Evolutionary conservation across 2,797 vertebrate genomes (phyloP), one percentile per base, ranked within the genome.

Genomic region (Eupleurogrammus muticus): DNA sequence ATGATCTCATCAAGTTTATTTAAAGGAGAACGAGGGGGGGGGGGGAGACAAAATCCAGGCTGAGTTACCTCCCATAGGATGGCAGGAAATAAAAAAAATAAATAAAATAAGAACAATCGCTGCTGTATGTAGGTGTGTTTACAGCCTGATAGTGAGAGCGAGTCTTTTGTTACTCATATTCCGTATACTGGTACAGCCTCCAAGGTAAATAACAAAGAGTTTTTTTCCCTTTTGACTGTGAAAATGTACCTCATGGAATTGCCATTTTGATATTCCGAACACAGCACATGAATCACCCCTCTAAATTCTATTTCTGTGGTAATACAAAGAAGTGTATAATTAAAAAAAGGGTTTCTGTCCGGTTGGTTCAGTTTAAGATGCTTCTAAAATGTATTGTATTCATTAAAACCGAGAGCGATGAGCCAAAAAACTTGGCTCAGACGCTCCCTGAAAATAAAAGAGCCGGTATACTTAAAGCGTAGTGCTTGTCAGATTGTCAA

Each of bases 121-220:
- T 51, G 13, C 14, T 32, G 48, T 47, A 13, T 1, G 36, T 44
- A 19, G 56, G 4, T 40, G 60, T 60, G 14, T 59, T 63, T 14
- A 17, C 21, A 49, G 21, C 48, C 64, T 64, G 2, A 5, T 12
- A 5, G 23, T 19, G 9, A 51, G 66, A 58, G 19, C 9, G 47
- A 73, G 56, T 44, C 7, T 36, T 66, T 52, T 53, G 12, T 28
- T 16, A 47, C 20, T 49, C 17, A 57, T 12, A n/a, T 14, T 53
- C 11, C n/a, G 38, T 36, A 23, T 11, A 17, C 32, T 47, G 23
- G 55, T 32, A 21, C n/a, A 34, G 53, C 46, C 17, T 42, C 12
- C 9, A 16, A 21, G n/a, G 24, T 35, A 65, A 44, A 65, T 24
- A 23, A 13, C 28, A 3, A 44, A n/a, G 17, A 1, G 19, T 24